Percentiles rank a stretch among this genome's conserved stretches.
phyloP scores from a whole-genome alignment of 1,140 invertebrate genomes.

The Lutraria rhynchaena region DNA sequence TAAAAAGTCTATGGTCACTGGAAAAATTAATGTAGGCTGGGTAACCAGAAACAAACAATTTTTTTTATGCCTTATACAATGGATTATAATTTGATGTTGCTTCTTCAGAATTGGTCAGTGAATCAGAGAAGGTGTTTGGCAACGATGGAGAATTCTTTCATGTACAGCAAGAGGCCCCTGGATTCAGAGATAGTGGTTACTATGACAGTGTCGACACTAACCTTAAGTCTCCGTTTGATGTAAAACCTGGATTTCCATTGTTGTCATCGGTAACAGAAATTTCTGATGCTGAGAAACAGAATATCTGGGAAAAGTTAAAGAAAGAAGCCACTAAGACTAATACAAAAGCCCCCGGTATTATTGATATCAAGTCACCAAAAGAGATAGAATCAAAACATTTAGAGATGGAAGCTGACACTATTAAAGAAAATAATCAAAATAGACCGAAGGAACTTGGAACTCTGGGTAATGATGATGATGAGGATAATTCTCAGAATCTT shows the following conservation, averaged over 20 bases:
- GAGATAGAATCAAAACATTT: neutral
- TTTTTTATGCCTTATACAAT: too few species aligned
- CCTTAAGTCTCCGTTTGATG: constrained; percentile 31
- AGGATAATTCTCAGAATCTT: neutral
- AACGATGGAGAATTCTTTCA: constrained; percentile 55
- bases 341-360: neutral
- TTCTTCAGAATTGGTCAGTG: constrained; percentile 40
- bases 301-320: constrained; percentile 19
- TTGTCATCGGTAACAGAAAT: neutral
- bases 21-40: too few species aligned
- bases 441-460: constrained; percentile 15
- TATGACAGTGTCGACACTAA: constrained; percentile 52
- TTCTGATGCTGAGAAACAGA: constrained; percentile 24
- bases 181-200: constrained; percentile 56
- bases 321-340: constrained; percentile 2
- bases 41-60: too few species aligned
- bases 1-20: too few species aligned
- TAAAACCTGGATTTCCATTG: constrained; percentile 3
- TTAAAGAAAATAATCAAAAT: neutral
- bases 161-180: constrained; percentile 20
- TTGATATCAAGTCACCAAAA: neutral
- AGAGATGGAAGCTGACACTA: neutral
- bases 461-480: neutral
- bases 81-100: too few species aligned
- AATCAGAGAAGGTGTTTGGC: constrained; percentile 50